Evolutionary conservation across 2,888 invertebrate species (phyloP), one percentile per base, ranked within the genome.

Genomic region (Tyria jacobaeae): DNA sequence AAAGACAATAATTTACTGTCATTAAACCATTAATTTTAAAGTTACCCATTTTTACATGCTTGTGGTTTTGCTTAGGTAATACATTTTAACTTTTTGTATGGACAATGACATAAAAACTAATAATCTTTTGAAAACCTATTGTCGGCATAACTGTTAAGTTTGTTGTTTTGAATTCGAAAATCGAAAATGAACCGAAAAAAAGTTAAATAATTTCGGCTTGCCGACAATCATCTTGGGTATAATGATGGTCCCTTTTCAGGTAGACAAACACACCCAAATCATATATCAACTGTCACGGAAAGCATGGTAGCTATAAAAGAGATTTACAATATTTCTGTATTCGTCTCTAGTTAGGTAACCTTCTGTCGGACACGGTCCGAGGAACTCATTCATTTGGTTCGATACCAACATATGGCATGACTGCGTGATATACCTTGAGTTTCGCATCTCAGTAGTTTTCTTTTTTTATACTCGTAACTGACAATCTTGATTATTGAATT

Each of bases 221-320:
- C 92, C 92, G 92, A 92, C 94, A 91, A 90, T 92, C 91, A 92
- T 89, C 81, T 82, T 80, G 75, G 80, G 82, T 83, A 89, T 93
- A 91, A 92, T 91, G 90, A 92, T 84, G 88, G 89, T 86, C 92
- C 92, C 87, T 88, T 89, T 88, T 85, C 93, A 94, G 94, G 94
- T 94, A 94, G 91, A 89, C 80, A 74, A 88, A 88, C 81, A 87
- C 87, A 88, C 89, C 89, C 84, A 89, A 92, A 90, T 89, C 87
- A 91, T 94, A 93, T 92, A 91, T 92, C 89, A 93, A 89, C 89
- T 87, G 92, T 88, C 92, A 90, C 79, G 88, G 88, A 86, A 87
- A 85, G 83, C 81, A 81, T 88, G 82, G 90, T 85, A 88, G 89
- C 89, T 85, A 90, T 92, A 91, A 92, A 92, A 87, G 85, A 89